These are phyloP conservation scores for Passer domesticus DNA, from an alignment of 2,113 vertebrate genomes.

Conservation along the genomic window DNA sequence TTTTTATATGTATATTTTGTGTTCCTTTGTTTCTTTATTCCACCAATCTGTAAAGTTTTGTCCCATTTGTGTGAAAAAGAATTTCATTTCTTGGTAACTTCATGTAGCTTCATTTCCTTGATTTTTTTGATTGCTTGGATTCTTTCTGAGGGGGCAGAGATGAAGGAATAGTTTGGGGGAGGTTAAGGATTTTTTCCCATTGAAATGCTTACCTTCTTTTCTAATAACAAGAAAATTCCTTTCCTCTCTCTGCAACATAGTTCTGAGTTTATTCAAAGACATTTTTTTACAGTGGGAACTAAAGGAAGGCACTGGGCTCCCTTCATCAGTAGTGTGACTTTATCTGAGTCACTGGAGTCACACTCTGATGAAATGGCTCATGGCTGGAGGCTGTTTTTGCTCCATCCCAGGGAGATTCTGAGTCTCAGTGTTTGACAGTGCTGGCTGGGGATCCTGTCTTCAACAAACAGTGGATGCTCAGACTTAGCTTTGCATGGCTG, in stretches of 20 bases:
- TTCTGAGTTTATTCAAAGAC: not conserved
- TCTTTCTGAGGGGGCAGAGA: not conserved
- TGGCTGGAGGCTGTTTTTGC: not conserved
- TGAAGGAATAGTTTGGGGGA: not conserved
- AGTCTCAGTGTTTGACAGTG: not conserved
- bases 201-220: not conserved
- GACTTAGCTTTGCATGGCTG: not conserved
- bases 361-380: not conserved
- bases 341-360: not conserved
- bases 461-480: not conserved
- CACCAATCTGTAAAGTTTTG: not conserved
- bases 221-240: not conserved
- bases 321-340: not conserved
- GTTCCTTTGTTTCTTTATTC: not conserved
- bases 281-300: not conserved
- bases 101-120: not conserved
- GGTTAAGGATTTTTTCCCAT: rapidly evolving
- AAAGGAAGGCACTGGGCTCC: not conserved
- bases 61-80: not conserved
- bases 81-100: not conserved
- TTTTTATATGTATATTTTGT: not conserved
- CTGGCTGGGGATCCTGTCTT: not conserved
- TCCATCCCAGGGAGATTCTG: not conserved
- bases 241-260: not conserved
- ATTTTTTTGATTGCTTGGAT: rapidly evolving